Percentiles rank a stretch among this genome's conserved stretches.
phyloP scores from a whole-genome alignment of 2,888 invertebrate species.

The Eupithecia insigniata region DNA sequence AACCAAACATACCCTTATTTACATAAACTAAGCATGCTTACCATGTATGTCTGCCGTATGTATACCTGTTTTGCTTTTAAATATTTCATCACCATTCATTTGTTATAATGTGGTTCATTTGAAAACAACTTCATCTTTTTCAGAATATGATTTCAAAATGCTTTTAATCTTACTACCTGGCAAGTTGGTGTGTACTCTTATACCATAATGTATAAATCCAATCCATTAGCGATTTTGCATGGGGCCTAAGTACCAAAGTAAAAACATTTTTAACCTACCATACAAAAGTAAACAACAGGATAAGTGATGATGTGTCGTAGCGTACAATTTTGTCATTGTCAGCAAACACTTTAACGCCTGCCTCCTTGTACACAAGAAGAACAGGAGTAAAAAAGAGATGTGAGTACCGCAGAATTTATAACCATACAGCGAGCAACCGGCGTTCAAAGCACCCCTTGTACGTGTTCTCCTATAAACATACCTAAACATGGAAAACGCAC shows the following conservation, averaged over 20 bases:
- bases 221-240: not conserved
- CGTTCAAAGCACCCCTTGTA: slow-evolving; percentile 80
- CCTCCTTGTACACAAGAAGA: slow-evolving; percentile 54
- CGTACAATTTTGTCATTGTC: slow-evolving; percentile 3
- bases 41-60: slow-evolving; percentile 22
- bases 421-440: slow-evolving; percentile 67
- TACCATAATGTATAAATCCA: not conserved
- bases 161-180: not conserved
- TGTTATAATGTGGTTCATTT: not conserved
- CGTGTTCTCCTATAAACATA: slow-evolving; percentile 82
- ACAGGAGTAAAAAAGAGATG: slow-evolving; percentile 71
- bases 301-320: not conserved
- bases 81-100: slow-evolving; percentile 8
- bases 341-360: slow-evolving; percentile 31
- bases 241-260: not conserved
- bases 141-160: not conserved
- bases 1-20: slow-evolving; percentile 37
- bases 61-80: slow-evolving; percentile 18
- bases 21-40: slow-evolving; percentile 33
- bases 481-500: slow-evolving; percentile 84
- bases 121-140: not conserved
- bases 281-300: slow-evolving; percentile 4
- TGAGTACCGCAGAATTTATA: slow-evolving; percentile 71
- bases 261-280: not conserved
- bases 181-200: too few relatives aligned